Base-by-base conservation (phyloP, 2,797 vertebrate genomes). In the Poecilia picta region DNA sequence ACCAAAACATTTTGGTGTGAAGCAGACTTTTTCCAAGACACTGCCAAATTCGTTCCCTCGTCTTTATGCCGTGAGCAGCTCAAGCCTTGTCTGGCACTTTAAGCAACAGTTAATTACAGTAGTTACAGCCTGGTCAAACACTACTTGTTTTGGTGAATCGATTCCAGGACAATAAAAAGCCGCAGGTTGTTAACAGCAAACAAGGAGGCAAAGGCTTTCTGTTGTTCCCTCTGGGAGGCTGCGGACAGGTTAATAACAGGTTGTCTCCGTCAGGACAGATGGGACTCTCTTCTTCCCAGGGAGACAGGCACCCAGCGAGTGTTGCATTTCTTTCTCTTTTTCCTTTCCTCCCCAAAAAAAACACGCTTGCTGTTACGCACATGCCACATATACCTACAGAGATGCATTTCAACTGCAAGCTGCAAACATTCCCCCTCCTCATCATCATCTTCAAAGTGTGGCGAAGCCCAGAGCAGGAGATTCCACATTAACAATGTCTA, bases 181-280 rank as follows among this genome's bases (percentile, higher is more conserved):
- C 59, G 46, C 7, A 47, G 83, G 78, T 73, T 86, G 83, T 90
- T 85, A 89, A 88, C 77, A 85, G 85, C 31, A 31, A 41, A 77
- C 79, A 78, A 81, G 59, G 80, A 82, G 84, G 80, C 82, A 59
- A 82, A 74, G 78, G 76, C 75, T 81, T 66, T 81, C 76, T 79
- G 91, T 86, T 89, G 89, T 89, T 87, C 74, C 87, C 83, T 86
- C 89, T 85, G 83, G 90, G 92, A 90, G 87, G 88, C 88, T 74
- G 81, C 41, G 77, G 90, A 92, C 84, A 83, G 85, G 79, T 83
- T 95, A 94, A 95, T 95, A 90, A 94, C 90, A 93, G 90, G 87
- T 73, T 91, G 78, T 89, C 87, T 93, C 80, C 47, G 77, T 74
- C 39, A 23, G 81, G 89, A 85, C 92, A 93, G 93, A 95, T 94